These are phyloP conservation scores for Ictalurus punctatus DNA, from an alignment of 2,113 vertebrate species.

Conservation along the genomic window DNA sequence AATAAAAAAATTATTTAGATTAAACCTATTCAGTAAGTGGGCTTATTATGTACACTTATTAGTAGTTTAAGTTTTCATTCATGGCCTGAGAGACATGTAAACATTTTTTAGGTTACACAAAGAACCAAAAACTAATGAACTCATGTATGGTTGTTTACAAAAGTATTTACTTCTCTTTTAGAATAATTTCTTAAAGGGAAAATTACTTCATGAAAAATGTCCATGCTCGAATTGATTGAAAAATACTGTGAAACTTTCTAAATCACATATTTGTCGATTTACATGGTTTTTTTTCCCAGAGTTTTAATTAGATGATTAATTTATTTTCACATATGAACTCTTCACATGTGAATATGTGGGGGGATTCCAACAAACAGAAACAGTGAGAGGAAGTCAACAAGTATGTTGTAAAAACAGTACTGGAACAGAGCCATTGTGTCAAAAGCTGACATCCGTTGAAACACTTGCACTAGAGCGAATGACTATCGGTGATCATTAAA, in stretches of 20 bases:
- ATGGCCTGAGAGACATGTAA: neutral
- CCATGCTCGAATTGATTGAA: neutral
- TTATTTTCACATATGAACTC: neutral
- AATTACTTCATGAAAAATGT: neutral
- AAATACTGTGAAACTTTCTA: neutral
- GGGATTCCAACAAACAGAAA: neutral
- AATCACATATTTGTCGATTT: neutral
- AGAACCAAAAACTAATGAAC: neutral
- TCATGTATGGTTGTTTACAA: conserved; percentile 2
- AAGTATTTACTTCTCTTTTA: neutral
- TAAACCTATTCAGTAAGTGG: neutral
- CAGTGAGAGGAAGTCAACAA: conserved; percentile 4
- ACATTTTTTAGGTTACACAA: neutral
- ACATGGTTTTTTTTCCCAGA: neutral
- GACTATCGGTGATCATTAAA: conserved; percentile 23
- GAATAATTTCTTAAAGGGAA: neutral
- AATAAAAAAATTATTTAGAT: no score
- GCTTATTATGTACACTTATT: neutral
- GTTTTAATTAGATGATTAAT: neutral
- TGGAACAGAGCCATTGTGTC: conserved; percentile 2
- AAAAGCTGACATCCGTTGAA: conserved; percentile 21
- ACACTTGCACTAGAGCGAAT: conserved; percentile 29
- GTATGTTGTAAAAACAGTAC: neutral
- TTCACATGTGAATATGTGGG: neutral
- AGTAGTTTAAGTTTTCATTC: neutral